phyloP scores from a whole-genome alignment of 2,113 vertebrate species.

The Castor canadensis region DNA sequence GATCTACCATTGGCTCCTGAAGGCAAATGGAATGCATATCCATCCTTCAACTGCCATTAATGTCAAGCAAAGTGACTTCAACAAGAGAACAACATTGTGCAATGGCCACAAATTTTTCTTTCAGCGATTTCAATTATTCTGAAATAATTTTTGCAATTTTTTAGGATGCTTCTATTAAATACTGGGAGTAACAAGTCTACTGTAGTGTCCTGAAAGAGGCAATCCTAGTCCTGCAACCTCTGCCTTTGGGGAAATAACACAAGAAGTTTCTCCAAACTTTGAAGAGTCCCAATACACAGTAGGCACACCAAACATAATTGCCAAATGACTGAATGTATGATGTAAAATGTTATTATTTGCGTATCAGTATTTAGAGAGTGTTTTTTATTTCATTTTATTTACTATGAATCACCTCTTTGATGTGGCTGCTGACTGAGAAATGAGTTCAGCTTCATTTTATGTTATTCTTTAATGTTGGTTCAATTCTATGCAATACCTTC shows the following conservation, averaged over 20 bases:
- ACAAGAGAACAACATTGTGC: background rate
- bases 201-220: background rate
- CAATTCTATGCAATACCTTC: background rate
- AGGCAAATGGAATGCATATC: background rate
- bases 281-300: background rate
- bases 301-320: background rate
- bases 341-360: background rate
- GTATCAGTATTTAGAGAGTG: background rate
- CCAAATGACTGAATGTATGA: background rate
- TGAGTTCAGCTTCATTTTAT: background rate
- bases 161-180: background rate
- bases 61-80: background rate
- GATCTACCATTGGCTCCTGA: background rate
- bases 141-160: background rate
- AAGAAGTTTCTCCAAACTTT: background rate
- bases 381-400: background rate
- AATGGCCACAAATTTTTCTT: background rate
- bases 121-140: background rate
- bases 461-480: background rate
- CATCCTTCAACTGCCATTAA: fast-evolving
- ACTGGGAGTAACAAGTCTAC: background rate
- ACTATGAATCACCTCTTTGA: background rate
- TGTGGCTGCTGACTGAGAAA: background rate
- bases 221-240: background rate
- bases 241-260: background rate